Conservation (phyloP, 1,140 invertebrate species). For the Saxidomus purpurata region DNA sequence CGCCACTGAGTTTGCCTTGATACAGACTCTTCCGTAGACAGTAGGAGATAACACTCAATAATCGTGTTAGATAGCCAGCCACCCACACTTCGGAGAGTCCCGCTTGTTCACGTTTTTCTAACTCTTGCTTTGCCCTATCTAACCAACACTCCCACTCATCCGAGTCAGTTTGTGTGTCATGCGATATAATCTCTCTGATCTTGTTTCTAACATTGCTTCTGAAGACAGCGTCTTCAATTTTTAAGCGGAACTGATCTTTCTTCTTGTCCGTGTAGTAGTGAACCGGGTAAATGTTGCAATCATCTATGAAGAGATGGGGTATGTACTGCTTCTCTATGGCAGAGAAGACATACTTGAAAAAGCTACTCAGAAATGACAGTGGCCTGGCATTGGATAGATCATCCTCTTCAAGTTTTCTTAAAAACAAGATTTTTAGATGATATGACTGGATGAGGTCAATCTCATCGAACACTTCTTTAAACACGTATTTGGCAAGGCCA, state of each 20-base stretch:
- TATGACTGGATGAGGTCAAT: neutral
- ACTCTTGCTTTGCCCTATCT: neutral
- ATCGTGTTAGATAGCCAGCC: neutral
- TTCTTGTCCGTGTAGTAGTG: neutral
- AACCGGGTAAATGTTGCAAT: neutral
- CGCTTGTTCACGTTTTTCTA: neutral
- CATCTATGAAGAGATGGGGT: slow-evolving; percentile 13
- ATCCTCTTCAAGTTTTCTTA: slow-evolving; percentile 6
- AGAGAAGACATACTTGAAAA: neutral
- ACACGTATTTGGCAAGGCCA: slow-evolving; percentile 11
- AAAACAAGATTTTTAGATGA: slow-evolving; percentile 15
- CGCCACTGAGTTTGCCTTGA: neutral
- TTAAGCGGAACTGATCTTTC: neutral
- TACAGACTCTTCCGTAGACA: neutral
- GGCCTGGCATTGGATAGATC: neutral
- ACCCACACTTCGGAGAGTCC: neutral
- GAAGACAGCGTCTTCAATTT: neutral
- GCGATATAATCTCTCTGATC: neutral
- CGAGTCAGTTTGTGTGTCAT: neutral
- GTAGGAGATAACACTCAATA: neutral
- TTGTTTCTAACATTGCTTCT: neutral
- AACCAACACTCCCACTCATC: neutral
- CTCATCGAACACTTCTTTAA: slow-evolving; percentile 5
- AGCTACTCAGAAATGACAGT: neutral
- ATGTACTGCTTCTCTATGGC: neutral